Evolutionary conservation across 2,113 vertebrate genomes (phyloP).

Genomic region (Atractosteus spatula): DNA sequence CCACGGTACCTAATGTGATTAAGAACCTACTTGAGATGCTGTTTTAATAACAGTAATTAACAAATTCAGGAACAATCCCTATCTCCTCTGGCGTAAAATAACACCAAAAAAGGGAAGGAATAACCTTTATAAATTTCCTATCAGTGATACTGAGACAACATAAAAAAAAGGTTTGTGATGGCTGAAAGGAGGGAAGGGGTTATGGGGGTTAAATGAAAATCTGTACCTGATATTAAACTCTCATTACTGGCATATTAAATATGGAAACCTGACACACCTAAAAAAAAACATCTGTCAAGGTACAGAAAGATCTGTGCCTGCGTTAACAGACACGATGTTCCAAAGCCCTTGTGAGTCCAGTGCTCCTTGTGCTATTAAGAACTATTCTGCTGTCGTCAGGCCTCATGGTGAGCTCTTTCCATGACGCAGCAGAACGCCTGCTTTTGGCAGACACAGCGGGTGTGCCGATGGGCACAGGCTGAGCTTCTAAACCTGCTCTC

Average conservation of each 20-base stretch:
- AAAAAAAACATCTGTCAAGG: too few species aligned
- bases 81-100: background rate
- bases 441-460: conserved; percentile 26
- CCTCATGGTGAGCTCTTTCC: conserved; percentile 40
- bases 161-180: background rate
- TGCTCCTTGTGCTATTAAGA: background rate
- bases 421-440: conserved; percentile 56
- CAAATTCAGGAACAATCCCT: background rate
- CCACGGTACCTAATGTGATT: conserved; percentile 13
- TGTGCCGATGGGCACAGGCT: background rate
- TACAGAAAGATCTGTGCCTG: too few species aligned
- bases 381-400: background rate
- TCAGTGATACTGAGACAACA: background rate
- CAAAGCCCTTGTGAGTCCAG: background rate
- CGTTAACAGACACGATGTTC: too few species aligned
- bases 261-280: background rate
- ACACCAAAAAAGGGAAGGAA: too few species aligned
- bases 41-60: conserved; percentile 22
- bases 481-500: conserved; percentile 24
- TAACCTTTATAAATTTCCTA: background rate
- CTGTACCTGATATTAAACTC: background rate
- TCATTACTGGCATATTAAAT: background rate
- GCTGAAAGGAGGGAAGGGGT: background rate
- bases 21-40: background rate
- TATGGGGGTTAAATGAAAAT: background rate